These are phyloP conservation scores for Lerista edwardsae DNA, from an alignment of 2,797 vertebrate species.

Conservation along the genomic window DNA sequence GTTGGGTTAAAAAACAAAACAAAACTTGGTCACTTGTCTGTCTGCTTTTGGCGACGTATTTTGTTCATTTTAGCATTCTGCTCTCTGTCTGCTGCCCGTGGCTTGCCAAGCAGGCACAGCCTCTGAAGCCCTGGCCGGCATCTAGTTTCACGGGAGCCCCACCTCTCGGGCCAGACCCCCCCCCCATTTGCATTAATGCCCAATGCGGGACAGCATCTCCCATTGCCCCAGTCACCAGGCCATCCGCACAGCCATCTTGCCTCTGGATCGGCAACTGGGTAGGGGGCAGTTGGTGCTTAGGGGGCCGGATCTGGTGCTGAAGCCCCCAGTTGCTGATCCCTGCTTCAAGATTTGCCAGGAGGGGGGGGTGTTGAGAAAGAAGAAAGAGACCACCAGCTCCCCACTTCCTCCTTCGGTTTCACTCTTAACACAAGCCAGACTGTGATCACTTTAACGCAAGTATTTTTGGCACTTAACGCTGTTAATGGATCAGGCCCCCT, in stretches of 20 bases:
- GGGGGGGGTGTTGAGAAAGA: background rate
- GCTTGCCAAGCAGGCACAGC: slow-evolving; percentile 37
- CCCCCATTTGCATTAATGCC: background rate
- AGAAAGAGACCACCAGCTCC: slow-evolving; percentile 6
- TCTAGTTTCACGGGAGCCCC: slow-evolving; percentile 18
- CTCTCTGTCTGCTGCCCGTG: slow-evolving; percentile 30
- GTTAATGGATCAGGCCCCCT: slow-evolving; percentile 16
- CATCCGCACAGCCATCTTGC: background rate
- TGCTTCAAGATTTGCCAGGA: background rate
- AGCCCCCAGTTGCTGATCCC: background rate
- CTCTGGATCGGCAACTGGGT: background rate
- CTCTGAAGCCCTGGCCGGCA: slow-evolving; percentile 36
- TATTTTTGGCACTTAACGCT: slow-evolving; percentile 39
- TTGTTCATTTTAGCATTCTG: slow-evolving; percentile 20
- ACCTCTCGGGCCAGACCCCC: background rate
- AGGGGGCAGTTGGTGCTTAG: background rate
- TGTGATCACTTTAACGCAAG: slow-evolving; percentile 1
- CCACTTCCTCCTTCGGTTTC: slow-evolving; percentile 17
- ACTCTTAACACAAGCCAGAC: slow-evolving; percentile 21
- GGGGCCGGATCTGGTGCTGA: background rate
- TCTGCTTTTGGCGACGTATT: background rate
- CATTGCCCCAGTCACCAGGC: background rate
- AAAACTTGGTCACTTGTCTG: background rate
- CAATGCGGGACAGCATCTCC: background rate
- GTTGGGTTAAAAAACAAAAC: too few relatives aligned